Percentiles rank a stretch among this genome's conserved stretches.
phyloP scores from a whole-genome alignment of 2,888 invertebrate genomes.

The Teleiodes luculella region DNA sequence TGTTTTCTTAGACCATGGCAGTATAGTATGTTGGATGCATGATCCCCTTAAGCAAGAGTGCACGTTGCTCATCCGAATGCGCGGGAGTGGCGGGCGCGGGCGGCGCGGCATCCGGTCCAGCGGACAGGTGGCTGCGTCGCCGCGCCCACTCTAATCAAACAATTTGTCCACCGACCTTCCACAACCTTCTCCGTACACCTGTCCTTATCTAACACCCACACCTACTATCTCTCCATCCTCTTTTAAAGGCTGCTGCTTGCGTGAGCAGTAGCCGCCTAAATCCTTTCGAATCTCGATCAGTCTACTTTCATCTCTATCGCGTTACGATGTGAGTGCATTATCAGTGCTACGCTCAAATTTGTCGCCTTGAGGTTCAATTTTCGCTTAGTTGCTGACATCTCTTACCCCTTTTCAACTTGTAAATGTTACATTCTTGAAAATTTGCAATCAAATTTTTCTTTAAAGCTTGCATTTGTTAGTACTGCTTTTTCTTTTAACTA shows the following conservation, averaged over 20 bases:
- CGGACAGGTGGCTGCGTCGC: slow-evolving; percentile 66
- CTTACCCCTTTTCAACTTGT: background rate
- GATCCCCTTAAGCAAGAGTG: no score
- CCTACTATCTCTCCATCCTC: background rate
- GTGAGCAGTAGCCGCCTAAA: slow-evolving; percentile 8
- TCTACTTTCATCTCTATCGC: slow-evolving; percentile 2
- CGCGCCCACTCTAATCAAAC: slow-evolving; percentile 69
- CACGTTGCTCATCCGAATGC: no score
- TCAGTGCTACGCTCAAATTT: background rate
- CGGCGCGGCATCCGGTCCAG: slow-evolving; percentile 64
- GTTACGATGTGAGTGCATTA: background rate
- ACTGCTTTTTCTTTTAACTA: background rate
- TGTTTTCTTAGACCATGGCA: no score
- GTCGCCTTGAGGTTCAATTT: slow-evolving; percentile 7
- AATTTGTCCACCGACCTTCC: slow-evolving; percentile 70
- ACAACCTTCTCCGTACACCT: slow-evolving; percentile 54
- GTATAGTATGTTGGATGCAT: no score
- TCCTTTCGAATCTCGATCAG: background rate
- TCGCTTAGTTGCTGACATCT: background rate
- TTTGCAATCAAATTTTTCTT: background rate
- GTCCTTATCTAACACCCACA: slow-evolving; percentile 32
- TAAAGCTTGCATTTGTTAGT: background rate
- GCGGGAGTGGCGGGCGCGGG: slow-evolving; percentile 26
- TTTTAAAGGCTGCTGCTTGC: background rate
- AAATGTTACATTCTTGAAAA: background rate